phyloP scores from a whole-genome alignment of 2,888 invertebrate species.

The Morinoia aosen region DNA sequence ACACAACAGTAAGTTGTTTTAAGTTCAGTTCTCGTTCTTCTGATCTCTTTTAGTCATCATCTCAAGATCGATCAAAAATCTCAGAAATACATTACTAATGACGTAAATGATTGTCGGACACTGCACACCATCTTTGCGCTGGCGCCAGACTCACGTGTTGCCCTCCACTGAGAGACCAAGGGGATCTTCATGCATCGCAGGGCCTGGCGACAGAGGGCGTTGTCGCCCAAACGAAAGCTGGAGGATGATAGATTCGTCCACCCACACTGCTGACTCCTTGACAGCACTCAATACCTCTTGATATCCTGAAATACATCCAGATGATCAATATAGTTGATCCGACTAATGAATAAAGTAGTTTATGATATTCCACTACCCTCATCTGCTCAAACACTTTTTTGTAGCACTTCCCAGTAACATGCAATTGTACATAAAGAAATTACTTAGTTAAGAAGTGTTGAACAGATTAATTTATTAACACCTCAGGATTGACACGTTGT shows the following conservation, averaged over 20 bases:
- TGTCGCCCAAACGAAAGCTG: slow-evolving; percentile 68
- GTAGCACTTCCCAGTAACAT: background rate
- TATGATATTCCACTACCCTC: background rate
- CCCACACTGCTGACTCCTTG: slow-evolving; percentile 98
- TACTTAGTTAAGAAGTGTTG: no score
- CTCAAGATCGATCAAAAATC: no score
- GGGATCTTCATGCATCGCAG: slow-evolving; percentile 91
- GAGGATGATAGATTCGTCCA: slow-evolving; percentile 80
- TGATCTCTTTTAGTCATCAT: no score
- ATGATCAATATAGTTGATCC: slow-evolving; percentile 57
- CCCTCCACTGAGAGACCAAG: slow-evolving; percentile 93
- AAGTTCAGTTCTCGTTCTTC: no score
- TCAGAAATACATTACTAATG: no score
- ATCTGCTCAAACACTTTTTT: background rate
- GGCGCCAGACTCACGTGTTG: slow-evolving; percentile 77
- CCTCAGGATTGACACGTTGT: no score
- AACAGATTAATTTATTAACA: no score
- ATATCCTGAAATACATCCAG: slow-evolving; percentile 76
- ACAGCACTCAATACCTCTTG: slow-evolving; percentile 92
- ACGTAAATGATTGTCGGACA: background rate
- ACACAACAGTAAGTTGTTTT: no score
- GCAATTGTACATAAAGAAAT: background rate
- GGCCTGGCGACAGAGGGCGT: slow-evolving; percentile 84
- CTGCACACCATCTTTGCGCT: background rate
- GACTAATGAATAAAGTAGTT: background rate